Evolutionary conservation across 2,888 invertebrate species (phyloP), one percentile per base, ranked within the genome.

Genomic region (Actias luna): DNA sequence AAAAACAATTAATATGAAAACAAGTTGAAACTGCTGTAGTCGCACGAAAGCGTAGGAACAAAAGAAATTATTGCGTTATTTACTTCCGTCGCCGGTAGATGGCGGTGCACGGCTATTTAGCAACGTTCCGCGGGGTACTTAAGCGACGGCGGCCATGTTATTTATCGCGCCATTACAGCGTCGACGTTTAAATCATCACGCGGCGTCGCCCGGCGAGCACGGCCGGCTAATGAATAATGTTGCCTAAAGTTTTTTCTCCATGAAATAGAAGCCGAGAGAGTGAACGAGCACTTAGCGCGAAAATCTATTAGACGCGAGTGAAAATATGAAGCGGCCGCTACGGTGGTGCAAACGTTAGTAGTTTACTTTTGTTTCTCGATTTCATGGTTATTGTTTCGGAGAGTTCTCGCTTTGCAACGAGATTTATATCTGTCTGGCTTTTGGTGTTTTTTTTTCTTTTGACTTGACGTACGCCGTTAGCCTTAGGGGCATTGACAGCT

Each of bases 131-230:
- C 75, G 67, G 78, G n/a, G 83, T 85, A 85, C 86, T 87, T 87
- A 79, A 75, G 59, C 63, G 69, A 75, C 68, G 63, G 65, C 89
- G 87, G 87, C 91, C 88, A 84, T 77, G 84, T 91, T 92, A 93
- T 93, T 93, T 93, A 93, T 93, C 89, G 92, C 88, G 75, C 93
- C 93, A 93, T 93, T 93, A 93, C 87, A 78, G 87, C 83, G 80
- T 79, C 78, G 82, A 76, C 84, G 88, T 83, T 87, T 93, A 93
- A 93, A 93, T 93, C 93, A 93, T 93, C 88, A 83, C 87, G 86
- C 88, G 92, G 91, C 92, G 80, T 81, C 82, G 81, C 80, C 83
- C 82, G 79, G 78, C 79, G 79, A 82, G 87, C 85, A 87, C 86
- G 87, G 86, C 84, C 77, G 82, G 81, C 82, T 92, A 92, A 92